phyloP scores from a whole-genome alignment of 2,113 vertebrate genomes.

The Chaetops frenatus region DNA sequence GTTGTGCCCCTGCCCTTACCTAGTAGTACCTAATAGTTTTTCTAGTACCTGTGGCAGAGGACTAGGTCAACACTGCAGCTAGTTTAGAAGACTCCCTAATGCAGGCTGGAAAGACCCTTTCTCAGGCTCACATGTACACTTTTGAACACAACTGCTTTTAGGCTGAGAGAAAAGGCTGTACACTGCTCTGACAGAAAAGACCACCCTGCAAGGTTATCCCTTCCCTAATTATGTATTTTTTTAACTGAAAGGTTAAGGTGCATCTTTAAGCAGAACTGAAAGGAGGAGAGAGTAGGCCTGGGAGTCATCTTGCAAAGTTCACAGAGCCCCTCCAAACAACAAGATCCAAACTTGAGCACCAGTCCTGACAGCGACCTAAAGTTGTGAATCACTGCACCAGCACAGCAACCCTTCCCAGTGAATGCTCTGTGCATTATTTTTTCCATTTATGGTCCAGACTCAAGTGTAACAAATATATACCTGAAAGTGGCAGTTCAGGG shows the following conservation, averaged over 20 bases:
- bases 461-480: background rate
- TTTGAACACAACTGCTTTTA: background rate
- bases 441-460: background rate
- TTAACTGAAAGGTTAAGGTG: background rate
- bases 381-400: background rate
- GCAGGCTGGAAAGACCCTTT: background rate
- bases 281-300: background rate
- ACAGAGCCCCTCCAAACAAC: background rate
- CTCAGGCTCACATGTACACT: background rate
- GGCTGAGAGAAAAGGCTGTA: background rate
- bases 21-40: too few relatives aligned
- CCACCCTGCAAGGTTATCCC: background rate
- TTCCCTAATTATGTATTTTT: background rate
- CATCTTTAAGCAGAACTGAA: background rate
- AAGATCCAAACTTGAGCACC: background rate
- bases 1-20: fast-evolving
- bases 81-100: background rate
- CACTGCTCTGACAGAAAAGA: background rate
- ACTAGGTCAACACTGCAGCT: background rate
- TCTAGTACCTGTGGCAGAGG: background rate
- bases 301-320: background rate
- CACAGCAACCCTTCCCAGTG: background rate
- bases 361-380: background rate
- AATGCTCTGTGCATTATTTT: background rate
- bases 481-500: background rate